Evolutionary conservation across 2,888 invertebrate genomes (phyloP), one percentile per base, ranked within the genome.

Genomic region (Anthophora plumipes): DNA sequence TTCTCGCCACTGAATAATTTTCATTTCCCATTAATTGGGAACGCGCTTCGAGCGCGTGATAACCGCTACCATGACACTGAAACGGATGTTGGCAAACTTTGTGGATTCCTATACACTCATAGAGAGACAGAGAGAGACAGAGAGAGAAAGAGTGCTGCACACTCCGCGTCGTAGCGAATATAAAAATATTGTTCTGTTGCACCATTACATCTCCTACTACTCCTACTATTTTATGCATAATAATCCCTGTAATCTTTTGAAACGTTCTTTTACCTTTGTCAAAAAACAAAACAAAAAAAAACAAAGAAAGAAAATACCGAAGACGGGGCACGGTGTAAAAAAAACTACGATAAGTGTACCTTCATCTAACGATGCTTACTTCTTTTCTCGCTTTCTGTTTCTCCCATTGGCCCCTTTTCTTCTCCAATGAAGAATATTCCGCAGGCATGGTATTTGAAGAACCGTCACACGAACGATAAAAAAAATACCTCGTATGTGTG

Each of bases 131-230:
- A 37, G 31, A 57, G 37, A 60, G 17, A 64, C n/a, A 48, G 20
- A 64, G 12, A 66, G 66, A 66, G 22, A 66, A 22, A 22, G 43
- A 41, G 25, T 46, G 71, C 72, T 54, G 71, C 31, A 31, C 31
- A 31, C 64, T 63, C 74, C 63, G 76, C 73, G 70, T 50, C 64
- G 55, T 72, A 76, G 80, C 86, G 89, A 90, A 92, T 92, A 92
- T 88, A 92, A 92, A 92, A 92, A 92, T 92, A 92, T 91, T 92
- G 92, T 91, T 91, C 86, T 89, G 88, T 89, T 90, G 88, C 89
- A 87, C 87, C 85, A 89, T 89, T 89, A 89, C 88, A 80, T 87
- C 81, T 85, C 87, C 83, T 87, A 88, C 77, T 89, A 89, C 83
- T 81, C 85, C 86, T 88, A 87, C 80, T 74, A 84, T 89, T 87